These are phyloP conservation scores for Musca vetustissima DNA, from an alignment of 1,140 invertebrate genomes.

Conservation along the genomic window DNA sequence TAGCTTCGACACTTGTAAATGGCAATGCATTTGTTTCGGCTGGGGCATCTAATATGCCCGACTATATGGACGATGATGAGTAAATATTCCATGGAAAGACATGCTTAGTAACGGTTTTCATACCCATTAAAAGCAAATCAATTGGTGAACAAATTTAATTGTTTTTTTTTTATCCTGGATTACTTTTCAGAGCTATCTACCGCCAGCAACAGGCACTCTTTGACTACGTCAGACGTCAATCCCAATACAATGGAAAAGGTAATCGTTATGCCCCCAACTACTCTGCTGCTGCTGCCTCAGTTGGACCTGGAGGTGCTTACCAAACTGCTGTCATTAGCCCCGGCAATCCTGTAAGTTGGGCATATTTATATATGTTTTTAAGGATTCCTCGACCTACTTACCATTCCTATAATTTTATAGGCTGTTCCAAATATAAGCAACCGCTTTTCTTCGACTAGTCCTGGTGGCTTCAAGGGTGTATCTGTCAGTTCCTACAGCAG, in stretches of 20 bases:
- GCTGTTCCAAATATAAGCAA: conserved; percentile 62
- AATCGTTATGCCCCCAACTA: conserved; percentile 52
- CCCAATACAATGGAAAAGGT: conserved; percentile 30
- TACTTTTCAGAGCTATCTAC: background rate
- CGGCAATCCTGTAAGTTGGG: conserved; percentile 59
- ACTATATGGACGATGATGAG: conserved; percentile 22
- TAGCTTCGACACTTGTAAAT: conserved; percentile 29
- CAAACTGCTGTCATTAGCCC: conserved; percentile 63
- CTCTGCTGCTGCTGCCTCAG: conserved; percentile 54
- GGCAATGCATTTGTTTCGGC: conserved; percentile 47
- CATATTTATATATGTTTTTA: too few species aligned
- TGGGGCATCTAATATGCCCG: conserved; percentile 35
- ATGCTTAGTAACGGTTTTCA: background rate
- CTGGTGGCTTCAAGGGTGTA: conserved; percentile 60
- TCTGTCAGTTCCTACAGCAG: conserved; percentile 66
- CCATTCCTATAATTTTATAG: conserved; percentile 53
- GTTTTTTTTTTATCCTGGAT: background rate
- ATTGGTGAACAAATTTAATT: background rate
- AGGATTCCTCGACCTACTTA: background rate
- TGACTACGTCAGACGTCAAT: conserved; percentile 38
- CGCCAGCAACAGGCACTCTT: conserved; percentile 44
- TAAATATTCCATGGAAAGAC: conserved; percentile 23
- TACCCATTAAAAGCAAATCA: background rate
- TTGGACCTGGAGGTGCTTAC: conserved; percentile 58
- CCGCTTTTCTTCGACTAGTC: conserved; percentile 56